These are phyloP conservation scores for Lasius platythorax DNA, from an alignment of 2,888 invertebrate species.

Conservation along the genomic window DNA sequence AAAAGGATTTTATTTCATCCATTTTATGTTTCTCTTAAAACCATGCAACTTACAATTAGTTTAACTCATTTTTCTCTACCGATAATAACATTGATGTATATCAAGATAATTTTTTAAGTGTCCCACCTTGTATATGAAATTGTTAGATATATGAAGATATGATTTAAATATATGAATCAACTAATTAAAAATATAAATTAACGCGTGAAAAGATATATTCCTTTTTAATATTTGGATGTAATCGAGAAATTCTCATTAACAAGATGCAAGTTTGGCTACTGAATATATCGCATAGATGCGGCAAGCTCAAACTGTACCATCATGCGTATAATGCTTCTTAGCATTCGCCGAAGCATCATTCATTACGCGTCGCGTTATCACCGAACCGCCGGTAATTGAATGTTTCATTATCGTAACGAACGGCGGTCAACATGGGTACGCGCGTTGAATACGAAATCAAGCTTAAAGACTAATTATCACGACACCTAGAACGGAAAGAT, in stretches of 20 bases:
- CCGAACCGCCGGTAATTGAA: conserved; percentile 58
- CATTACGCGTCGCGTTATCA: conserved; percentile 7
- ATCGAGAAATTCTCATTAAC: neutral
- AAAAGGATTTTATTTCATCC: too few relatives aligned
- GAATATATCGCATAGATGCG: neutral
- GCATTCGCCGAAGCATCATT: neutral
- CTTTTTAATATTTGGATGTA: neutral
- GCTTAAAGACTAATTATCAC: conserved; percentile 46
- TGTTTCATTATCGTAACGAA: conserved; percentile 59
- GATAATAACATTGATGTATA: too few relatives aligned
- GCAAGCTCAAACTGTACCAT: neutral
- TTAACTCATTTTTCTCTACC: too few relatives aligned
- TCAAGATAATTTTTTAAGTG: too few relatives aligned
- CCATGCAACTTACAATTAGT: too few relatives aligned
- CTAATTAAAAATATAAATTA: neutral
- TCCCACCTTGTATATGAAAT: too few relatives aligned
- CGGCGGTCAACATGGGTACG: conserved; percentile 23
- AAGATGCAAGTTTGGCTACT: neutral
- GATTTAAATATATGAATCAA: too few relatives aligned
- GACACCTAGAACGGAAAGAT: conserved; percentile 46
- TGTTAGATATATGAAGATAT: too few relatives aligned
- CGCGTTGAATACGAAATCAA: conserved; percentile 59
- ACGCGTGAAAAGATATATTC: neutral
- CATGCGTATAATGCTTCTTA: conserved; percentile 4
- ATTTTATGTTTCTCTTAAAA: too few relatives aligned